Base-by-base conservation (phyloP, 2,797 vertebrate species). In the Sebastes elongatus region DNA sequence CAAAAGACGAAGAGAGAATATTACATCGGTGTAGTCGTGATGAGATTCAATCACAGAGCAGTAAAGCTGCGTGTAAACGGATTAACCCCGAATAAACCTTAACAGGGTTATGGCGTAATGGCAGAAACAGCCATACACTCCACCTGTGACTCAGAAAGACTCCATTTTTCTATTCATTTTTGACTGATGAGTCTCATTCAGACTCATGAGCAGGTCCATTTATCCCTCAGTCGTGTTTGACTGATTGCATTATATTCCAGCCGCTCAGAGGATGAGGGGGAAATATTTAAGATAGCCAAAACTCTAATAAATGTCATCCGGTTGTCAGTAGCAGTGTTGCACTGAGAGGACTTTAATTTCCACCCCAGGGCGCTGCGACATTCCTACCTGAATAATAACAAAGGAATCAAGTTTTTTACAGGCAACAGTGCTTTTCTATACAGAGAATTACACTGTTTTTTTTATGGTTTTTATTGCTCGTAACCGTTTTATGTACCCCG, bases 201-300 rank as follows among this genome's bases (percentile, higher is more conserved):
- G 57, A 75, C 70, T 86, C 76, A 66, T 76, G 81, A 91, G 84
- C 69, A 69, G 69, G 71, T 88, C 78, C 84, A 86, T 92, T 92
- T 89, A 69, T 80, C 83, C 77, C 66, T 80, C 56, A 56, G 90
- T 90, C 83, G 78, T 77, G 74, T 87, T 67, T 86, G 83, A 90
- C 76, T 78, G 84, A 88, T 85, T 83, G 73, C 73, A 75, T 84
- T 83, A 80, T 57, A 65, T 60, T 80, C 42, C 10, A 49, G 72
- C 71, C 52, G 78, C 27, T 77, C 16, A 22, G 22, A 67, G 46
- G 46, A 32, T 74, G 73, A 80, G 30, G 30, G 63, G 10, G 53
- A 67, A 66, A 75, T 62, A 81, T 65, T 49, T n/a, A 78, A 76
- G 33, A 74, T 22, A 28, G 53, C 20, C 63, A 73, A 63, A 78